These are phyloP conservation scores for Mastigias papua DNA, from an alignment of 30 jellyfish, hydroid and myxozoan genomes.

Conservation along the genomic window DNA sequence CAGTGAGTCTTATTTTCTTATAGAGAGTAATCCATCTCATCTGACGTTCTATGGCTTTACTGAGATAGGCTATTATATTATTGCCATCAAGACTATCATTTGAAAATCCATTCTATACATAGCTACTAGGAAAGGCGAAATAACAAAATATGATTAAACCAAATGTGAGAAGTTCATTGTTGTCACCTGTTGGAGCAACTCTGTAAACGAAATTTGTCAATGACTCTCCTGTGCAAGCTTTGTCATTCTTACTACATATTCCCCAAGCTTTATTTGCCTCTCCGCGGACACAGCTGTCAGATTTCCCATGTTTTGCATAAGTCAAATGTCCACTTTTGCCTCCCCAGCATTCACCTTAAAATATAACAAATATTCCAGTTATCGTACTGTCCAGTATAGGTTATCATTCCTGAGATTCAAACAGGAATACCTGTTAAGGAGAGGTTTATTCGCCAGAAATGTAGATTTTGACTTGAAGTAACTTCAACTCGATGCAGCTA, in stretches of 20 bases:
- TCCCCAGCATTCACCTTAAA: constrained; percentile 84
- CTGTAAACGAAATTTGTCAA: constrained; percentile 80
- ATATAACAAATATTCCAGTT: neutral
- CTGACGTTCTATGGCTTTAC: neutral
- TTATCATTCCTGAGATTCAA: neutral
- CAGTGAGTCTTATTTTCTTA: neutral
- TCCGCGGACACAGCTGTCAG: constrained; percentile 44
- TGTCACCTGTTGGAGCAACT: constrained; percentile 81
- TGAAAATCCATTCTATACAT: too few species aligned
- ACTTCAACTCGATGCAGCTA: neutral
- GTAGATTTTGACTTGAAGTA: neutral
- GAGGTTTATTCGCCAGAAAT: neutral
- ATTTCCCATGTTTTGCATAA: constrained; percentile 58
- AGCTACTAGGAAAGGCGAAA: too few species aligned
- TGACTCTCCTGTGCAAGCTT: constrained; percentile 64
- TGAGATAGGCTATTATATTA: neutral
- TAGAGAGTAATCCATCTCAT: neutral
- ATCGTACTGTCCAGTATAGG: too few species aligned
- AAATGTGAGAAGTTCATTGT: neutral
- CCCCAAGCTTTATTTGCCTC: constrained; percentile 6
- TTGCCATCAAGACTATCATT: neutral
- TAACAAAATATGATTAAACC: neutral
- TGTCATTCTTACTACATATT: constrained; percentile 7
- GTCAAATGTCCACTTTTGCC: constrained; percentile 52
- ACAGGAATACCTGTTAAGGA: neutral